These are phyloP conservation scores for Trachelus troglodyta DNA, from an alignment of 2,888 invertebrate species.

Conservation along the genomic window DNA sequence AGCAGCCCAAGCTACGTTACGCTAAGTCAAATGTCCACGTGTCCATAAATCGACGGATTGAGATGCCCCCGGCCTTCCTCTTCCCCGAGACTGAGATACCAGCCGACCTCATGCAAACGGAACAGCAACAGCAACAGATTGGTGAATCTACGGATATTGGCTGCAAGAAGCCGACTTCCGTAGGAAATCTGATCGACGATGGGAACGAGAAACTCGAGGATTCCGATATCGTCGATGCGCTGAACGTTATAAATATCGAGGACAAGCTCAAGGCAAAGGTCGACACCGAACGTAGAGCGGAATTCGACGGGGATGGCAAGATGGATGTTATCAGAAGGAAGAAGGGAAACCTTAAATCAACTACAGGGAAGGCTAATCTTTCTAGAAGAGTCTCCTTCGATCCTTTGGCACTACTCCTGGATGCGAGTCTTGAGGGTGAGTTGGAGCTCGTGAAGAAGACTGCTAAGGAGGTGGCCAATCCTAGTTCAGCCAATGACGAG, in stretches of 20 bases:
- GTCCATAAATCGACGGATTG: conserved; percentile 79
- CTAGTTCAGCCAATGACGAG: conserved; percentile 98
- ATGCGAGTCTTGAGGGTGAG: conserved; percentile 98
- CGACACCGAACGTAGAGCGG: conserved; percentile 42
- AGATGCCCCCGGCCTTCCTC: conserved; percentile 85
- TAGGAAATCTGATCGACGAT: conserved; percentile 31
- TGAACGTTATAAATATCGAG: conserved; percentile 63
- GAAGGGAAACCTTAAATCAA: conserved; percentile 81
- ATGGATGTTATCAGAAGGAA: conserved; percentile 76
- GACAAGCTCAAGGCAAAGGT: conserved; percentile 54
- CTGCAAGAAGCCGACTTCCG: conserved; percentile 29
- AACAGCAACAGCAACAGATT: conserved; percentile 54
- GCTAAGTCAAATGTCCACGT: conserved; percentile 74
- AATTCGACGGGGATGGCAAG: conserved; percentile 37
- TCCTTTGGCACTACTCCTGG: conserved; percentile 93
- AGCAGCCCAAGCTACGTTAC: conserved; percentile 80
- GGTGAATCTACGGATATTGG: conserved; percentile 47
- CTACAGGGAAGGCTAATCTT: conserved; percentile 77
- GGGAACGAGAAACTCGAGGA: conserved; percentile 57
- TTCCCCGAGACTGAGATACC: conserved; percentile 81
- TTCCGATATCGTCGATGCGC: conserved; percentile 62
- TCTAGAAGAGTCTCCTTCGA: conserved; percentile 95
- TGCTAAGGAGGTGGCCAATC: conserved; percentile 93
- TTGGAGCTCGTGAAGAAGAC: conserved; percentile 96
- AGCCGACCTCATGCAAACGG: conserved; percentile 69